Evolutionary conservation across 2,797 vertebrate species (phyloP), one percentile per base, ranked within the genome.

Genomic region (Gymnopithys bicolor): DNA sequence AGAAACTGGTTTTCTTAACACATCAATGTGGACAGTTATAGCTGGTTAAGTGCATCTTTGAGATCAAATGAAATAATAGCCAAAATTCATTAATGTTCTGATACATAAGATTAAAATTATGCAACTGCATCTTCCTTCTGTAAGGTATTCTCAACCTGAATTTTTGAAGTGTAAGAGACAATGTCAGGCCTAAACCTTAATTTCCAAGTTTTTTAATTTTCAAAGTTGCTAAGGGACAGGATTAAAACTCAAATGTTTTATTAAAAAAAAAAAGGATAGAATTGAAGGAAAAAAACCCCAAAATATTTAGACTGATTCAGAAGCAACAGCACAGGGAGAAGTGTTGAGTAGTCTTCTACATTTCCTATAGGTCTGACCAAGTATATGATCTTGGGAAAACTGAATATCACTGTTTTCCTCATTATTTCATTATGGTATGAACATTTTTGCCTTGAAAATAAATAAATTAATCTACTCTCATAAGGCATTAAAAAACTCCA

Each of bases 101-200:
- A 81, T n/a, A 49, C 3, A 19, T 13, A 66, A 60, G 23, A 33
- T 9, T 60, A 84, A 75, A 46, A 58, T n/a, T 27, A 41, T 21
- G 9, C 19, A 46, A 48, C 5, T 10, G 25, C 33, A 56, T n/a
- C 19, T 76, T 79, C 12, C 13, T 79, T 79, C 19, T 63, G 7
- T 28, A 52, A 19, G 4, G 8, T 30, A 79, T 4, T 4, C 30
- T 60, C 19, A 1, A 0, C 8, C 8, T 33, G 19, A 64, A 41
- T 10, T 32, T 74, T 51, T 39, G 22, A 87, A 91, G 19, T 27
- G 4, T 25, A 84, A 66, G 23, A 33, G 24, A 48, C 7, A 49
- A 37, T 7, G 7, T 48, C 33, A 60, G 16, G 11, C 9, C 13
- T 55, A 64, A 87, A 43, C n/a, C 43, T 37, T 73, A 53, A 24